Evolutionary conservation across 2,797 vertebrate species (phyloP).

Genomic region (Borostomias antarcticus): DNA sequence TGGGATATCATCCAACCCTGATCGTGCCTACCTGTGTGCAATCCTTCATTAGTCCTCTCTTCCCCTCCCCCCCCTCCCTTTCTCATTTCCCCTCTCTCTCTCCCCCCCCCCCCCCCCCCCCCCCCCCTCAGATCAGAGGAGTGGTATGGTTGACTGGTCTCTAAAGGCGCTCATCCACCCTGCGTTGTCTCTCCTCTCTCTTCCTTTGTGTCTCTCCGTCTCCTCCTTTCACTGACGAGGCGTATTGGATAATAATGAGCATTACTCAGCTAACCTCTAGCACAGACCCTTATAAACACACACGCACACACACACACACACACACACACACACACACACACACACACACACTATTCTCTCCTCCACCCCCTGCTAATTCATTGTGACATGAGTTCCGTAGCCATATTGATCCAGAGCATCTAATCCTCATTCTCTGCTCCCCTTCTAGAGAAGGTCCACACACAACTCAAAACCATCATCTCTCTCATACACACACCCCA

Average conservation of each 20-base stretch:
- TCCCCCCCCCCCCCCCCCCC: constrained; percentile 15
- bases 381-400: too few relatives aligned
- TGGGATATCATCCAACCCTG: neutral
- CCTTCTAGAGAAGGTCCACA: too few relatives aligned
- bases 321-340: too few relatives aligned
- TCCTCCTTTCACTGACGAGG: neutral
- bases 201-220: neutral
- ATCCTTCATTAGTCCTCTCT: constrained; percentile 20
- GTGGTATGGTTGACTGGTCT: constrained; percentile 18
- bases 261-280: neutral
- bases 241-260: neutral
- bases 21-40: constrained; percentile 9
- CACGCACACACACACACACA: constrained; percentile 3
- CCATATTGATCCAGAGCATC: too few relatives aligned
- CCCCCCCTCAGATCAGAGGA: neutral
- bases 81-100: too few relatives aligned
- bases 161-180: neutral
- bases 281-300: neutral
- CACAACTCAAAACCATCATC: too few relatives aligned
- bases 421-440: too few relatives aligned
- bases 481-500: too few relatives aligned
- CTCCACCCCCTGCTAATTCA: too few relatives aligned
- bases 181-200: neutral
- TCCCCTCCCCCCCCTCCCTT: constrained; percentile 24
- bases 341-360: too few relatives aligned